Base-by-base conservation (phyloP, 2,888 invertebrate genomes). In the Alitta virens region DNA sequence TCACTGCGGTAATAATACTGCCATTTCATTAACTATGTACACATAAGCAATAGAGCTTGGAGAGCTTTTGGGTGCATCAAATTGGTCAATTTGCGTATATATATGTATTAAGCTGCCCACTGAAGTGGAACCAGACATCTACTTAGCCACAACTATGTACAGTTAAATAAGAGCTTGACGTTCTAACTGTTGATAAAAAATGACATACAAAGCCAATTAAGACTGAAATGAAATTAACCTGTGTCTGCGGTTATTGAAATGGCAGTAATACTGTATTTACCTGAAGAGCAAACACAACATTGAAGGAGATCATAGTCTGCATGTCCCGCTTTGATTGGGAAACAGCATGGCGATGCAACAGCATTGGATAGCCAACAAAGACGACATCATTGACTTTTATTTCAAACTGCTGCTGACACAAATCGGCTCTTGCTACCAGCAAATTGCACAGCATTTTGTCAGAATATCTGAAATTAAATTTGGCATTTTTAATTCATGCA, bases 341-440 rank as follows among this genome's bases (percentile, higher is more conserved):
- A 16, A 67, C 69, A 5, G 70, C 63, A 24, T 63, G 62, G 21
- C 69, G 68, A 23, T 74, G 72, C 38, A 80, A 54, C 14, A 70
- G 82, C 1, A 93, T 92, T 0, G 97, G 96, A 82, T 94, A 95
- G 0, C 96, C 94, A 14, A 97, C 92, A 84, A 97, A 97, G 51
- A 95, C 85, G 0, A 96, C 92, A 85, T 96, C 94, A 83, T 97
- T 95, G 0, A 97, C 90, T 86, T 96, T 95, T 0, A 96, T 84
- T 80, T 95, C 95, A 84, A 97, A 94, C 79, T 94, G 94, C 67
- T 90, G 86, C 75, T 92, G 92, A 77, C 93, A 94, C 23, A 96
- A 83, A 74, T 93, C 92, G 2, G 89, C 88, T 53, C 94, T 94
- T 0, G 95, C 94, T 5, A 77, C 75, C 43, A 81, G 67, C 23